Percentiles rank a stretch among this genome's conserved stretches.
Conservation (phyloP, 2,888 invertebrate genomes). For the Drosophila nr. perissopoda region DNA sequence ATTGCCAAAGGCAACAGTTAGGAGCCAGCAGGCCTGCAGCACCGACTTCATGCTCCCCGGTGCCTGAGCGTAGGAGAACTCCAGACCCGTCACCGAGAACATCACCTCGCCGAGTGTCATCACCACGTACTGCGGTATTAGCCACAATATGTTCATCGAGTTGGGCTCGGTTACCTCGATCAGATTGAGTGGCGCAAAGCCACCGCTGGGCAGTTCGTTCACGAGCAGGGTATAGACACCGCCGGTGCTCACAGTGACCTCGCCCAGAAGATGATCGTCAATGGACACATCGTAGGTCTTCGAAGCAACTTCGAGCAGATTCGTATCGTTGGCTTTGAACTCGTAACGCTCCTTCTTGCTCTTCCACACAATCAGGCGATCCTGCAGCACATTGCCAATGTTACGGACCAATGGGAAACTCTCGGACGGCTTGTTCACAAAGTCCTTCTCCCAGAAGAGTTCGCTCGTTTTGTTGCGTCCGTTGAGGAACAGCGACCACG, state of each 20-base stretch:
- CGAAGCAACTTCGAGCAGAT: conserved; percentile 60
- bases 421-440: conserved; percentile 80
- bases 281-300: conserved; percentile 68
- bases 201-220: conserved; percentile 16
- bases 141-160: conserved; percentile 87
- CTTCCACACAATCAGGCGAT: conserved; percentile 65
- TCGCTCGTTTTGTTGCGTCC: conserved; percentile 27
- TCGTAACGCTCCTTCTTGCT: conserved; percentile 56
- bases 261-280: conserved; percentile 30
- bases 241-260: conserved; percentile 74
- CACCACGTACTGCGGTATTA: conserved; percentile 89
- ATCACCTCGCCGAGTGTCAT: conserved; percentile 88
- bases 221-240: conserved; percentile 84
- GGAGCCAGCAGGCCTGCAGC: conserved; percentile 95
- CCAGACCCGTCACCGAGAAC: conserved; percentile 90
- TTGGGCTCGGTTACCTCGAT: conserved; percentile 84
- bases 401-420: conserved; percentile 78
- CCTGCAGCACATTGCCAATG: conserved; percentile 66
- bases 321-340: conserved; percentile 52
- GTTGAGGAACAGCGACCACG: conserved; percentile 78
- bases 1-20: conserved; percentile 97
- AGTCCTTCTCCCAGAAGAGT: conserved; percentile 58
- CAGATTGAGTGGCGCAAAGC: conserved; percentile 18
- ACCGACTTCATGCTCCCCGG: conserved; percentile 96
- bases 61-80: conserved; percentile 90